Evolutionary conservation across 2,113 vertebrate genomes (phyloP).

Genomic region (Solenodon paradoxus): DNA sequence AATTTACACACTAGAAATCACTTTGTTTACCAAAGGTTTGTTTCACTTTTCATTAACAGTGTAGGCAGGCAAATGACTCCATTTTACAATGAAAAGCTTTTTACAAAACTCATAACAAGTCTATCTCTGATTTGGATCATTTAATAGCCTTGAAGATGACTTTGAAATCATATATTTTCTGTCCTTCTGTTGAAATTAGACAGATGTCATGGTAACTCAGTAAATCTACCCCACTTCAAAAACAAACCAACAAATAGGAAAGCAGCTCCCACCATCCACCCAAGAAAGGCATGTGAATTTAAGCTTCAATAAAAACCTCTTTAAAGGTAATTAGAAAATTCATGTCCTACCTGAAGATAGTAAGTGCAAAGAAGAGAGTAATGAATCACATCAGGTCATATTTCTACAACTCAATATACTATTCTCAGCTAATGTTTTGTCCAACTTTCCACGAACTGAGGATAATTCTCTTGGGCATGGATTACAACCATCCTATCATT

Average conservation of each 20-base stretch:
- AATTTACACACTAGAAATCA: background rate
- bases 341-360: background rate
- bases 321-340: background rate
- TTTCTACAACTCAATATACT: background rate
- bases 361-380: background rate
- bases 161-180: background rate
- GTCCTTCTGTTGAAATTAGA: background rate
- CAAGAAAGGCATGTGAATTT: background rate
- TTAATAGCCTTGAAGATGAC: background rate
- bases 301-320: background rate
- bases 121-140: background rate
- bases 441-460: constrained; percentile 16
- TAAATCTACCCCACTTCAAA: background rate
- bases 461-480: background rate
- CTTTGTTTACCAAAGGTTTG: background rate
- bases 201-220: background rate
- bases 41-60: constrained; percentile 12
- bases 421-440: background rate
- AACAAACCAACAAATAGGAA: background rate
- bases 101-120: background rate
- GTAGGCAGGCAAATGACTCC: background rate
- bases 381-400: background rate
- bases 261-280: background rate
- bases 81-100: background rate
- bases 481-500: background rate